These are phyloP conservation scores for Bombus pyrosoma DNA, from an alignment of 1,140 invertebrate genomes.

Conservation along the genomic window DNA sequence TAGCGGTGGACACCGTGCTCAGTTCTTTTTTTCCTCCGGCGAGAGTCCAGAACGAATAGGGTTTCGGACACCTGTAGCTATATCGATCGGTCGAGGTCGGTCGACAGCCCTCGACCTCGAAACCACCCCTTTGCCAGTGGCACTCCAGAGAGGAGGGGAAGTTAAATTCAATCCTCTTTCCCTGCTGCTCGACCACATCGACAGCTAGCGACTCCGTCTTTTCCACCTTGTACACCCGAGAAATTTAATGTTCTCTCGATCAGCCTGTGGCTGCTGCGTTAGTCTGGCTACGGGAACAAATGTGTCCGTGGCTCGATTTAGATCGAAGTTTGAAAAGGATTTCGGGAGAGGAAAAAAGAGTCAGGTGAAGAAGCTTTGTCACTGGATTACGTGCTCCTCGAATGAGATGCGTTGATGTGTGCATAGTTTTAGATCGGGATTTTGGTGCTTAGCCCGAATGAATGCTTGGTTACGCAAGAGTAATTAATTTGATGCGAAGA, in stretches of 20 bases:
- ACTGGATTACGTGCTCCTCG: background rate
- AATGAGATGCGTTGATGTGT: background rate
- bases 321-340: background rate
- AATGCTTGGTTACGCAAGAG: background rate
- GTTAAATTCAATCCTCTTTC: constrained; percentile 66
- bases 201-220: constrained; percentile 49
- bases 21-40: background rate
- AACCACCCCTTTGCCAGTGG: constrained; percentile 51
- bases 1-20: background rate
- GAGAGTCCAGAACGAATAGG: constrained; percentile 43
- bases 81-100: constrained; percentile 73
- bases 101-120: constrained; percentile 70
- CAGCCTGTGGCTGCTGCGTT: constrained; percentile 8
- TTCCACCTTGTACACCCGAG: constrained; percentile 24
- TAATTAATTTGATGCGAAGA: background rate
- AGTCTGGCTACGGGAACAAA: constrained; percentile 2
- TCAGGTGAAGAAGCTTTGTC: background rate
- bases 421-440: background rate
- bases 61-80: constrained; percentile 78
- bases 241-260: constrained; percentile 48
- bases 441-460: background rate
- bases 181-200: constrained; percentile 49
- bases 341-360: background rate
- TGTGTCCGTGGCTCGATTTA: background rate
- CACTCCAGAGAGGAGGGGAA: constrained; percentile 42